phyloP scores from a whole-genome alignment of 2,113 vertebrate species.

The Eulemur rufifrons region DNA sequence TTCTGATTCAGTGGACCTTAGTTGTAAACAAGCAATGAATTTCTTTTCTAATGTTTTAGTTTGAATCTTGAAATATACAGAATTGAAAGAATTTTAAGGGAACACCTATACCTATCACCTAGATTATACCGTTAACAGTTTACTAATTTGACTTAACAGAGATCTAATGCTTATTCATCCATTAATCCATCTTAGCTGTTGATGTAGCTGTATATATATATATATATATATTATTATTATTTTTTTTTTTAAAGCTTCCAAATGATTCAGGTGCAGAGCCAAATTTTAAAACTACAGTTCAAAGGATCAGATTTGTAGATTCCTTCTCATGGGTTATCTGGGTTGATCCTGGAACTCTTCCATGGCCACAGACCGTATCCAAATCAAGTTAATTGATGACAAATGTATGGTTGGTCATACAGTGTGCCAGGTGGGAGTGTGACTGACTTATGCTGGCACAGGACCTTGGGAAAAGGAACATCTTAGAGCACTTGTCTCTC shows the following conservation, averaged over 20 bases:
- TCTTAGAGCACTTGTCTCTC: neutral
- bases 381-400: neutral
- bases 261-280: neutral
- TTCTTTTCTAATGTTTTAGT: neutral
- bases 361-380: too few relatives aligned
- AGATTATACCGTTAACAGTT: neutral
- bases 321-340: neutral
- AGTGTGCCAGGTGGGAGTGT: neutral
- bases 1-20: neutral
- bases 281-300: neutral
- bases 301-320: neutral
- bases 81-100: neutral
- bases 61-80: neutral
- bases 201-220: neutral
- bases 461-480: neutral
- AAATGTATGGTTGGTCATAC: neutral
- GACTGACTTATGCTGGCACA: neutral
- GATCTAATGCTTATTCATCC: neutral
- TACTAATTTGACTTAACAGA: neutral
- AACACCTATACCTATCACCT: neutral
- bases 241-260: neutral
- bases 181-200: neutral
- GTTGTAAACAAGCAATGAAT: neutral
- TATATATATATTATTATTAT: too few relatives aligned
- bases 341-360: neutral